Evolutionary conservation across 2,797 vertebrate species (phyloP).

Genomic region (Paedocypris micromegethes): DNA sequence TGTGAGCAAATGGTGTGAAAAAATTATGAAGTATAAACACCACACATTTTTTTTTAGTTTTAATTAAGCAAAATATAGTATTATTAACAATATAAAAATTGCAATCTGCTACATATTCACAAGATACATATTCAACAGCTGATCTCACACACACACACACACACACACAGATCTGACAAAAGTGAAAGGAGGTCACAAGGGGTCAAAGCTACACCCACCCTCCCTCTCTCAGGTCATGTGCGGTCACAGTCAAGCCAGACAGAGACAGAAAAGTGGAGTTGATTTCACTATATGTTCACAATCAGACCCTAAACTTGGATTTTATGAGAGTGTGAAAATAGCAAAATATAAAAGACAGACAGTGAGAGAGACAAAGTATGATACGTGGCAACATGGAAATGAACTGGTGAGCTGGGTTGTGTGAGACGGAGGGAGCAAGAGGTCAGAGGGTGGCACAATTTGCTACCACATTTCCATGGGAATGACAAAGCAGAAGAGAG

Average conservation of each 20-base stretch:
- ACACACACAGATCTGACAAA: neutral
- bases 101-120: too few relatives aligned
- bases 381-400: too few relatives aligned
- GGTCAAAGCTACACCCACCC: slow-evolving; percentile 17
- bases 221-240: slow-evolving; percentile 27
- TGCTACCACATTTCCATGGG: slow-evolving; percentile 66
- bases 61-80: too few relatives aligned
- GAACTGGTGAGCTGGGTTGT: slow-evolving; percentile 1
- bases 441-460: slow-evolving; percentile 63
- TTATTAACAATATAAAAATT: too few relatives aligned
- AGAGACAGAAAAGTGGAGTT: slow-evolving; percentile 39
- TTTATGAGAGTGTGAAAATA: too few relatives aligned
- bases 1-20: too few relatives aligned
- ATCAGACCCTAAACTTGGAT: too few relatives aligned
- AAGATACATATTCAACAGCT: too few relatives aligned
- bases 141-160: neutral
- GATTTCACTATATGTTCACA: slow-evolving; percentile 1
- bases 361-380: neutral
- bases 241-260: slow-evolving; percentile 46
- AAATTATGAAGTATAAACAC: too few relatives aligned
- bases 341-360: neutral
- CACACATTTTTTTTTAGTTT: too few relatives aligned
- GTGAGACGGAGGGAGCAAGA: slow-evolving; percentile 41
- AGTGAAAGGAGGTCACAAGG: slow-evolving; percentile 12
- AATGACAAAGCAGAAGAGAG: slow-evolving; percentile 46